Percentiles rank a stretch among this genome's conserved stretches.
Conservation (phyloP, 2,888 invertebrate genomes). For the Drosophila paracracens region DNA sequence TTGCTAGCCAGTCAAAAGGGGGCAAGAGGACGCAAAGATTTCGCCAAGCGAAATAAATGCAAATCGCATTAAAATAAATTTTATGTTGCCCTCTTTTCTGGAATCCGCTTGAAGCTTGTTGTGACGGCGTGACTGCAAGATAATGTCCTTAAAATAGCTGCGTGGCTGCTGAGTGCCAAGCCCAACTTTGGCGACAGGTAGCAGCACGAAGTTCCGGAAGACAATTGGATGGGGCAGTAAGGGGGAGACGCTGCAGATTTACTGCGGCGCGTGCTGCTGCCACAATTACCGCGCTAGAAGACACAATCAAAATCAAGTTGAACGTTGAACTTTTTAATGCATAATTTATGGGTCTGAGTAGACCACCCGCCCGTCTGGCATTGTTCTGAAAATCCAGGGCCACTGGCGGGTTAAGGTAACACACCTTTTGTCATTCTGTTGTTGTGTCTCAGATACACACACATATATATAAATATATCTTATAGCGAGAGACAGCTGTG, state of each 20-base stretch:
- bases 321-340: conserved; percentile 79
- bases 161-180: conserved; percentile 12
- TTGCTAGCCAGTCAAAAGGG: conserved; percentile 9
- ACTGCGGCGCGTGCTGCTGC: conserved; percentile 42
- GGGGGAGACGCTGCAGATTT: conserved; percentile 19
- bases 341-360: conserved; percentile 67
- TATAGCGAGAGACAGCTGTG: conserved; percentile 51
- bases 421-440: conserved; percentile 36
- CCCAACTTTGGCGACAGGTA: conserved; percentile 68
- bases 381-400: conserved; percentile 25
- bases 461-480: conserved; percentile 23
- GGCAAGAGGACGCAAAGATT: conserved; percentile 8
- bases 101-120: conserved; percentile 3
- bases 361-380: conserved; percentile 1
- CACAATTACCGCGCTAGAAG: conserved; percentile 57
- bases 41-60: conserved; percentile 72
- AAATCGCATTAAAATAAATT: conserved; percentile 80
- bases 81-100: conserved; percentile 29
- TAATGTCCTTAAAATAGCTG: conserved; percentile 70
- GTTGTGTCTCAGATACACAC: conserved; percentile 34
- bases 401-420: conserved; percentile 38
- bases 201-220: conserved; percentile 31
- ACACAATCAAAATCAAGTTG: conserved; percentile 78
- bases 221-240: background rate
- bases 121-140: conserved; percentile 47